Percentiles rank a stretch among this genome's conserved stretches.
Evolutionary conservation across 2,113 vertebrate genomes (phyloP).

Genomic region (Gallinago jamesoni): DNA sequence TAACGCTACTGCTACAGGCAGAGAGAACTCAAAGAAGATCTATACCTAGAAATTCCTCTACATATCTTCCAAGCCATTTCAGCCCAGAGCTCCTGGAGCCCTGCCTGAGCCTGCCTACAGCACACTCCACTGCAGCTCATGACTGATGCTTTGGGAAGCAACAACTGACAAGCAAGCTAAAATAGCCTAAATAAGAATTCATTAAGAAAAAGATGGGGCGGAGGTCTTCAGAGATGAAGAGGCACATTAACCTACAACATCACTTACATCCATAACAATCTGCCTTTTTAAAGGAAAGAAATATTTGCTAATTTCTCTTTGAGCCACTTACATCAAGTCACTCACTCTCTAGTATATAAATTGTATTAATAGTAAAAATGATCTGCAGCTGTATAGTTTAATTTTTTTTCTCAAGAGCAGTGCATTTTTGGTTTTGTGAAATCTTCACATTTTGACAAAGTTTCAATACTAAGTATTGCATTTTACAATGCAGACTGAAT

Average conservation of each 20-base stretch:
- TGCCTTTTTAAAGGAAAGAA: slow-evolving; percentile 15
- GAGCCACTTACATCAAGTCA: background rate
- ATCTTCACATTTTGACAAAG: background rate
- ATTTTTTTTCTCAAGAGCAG: background rate
- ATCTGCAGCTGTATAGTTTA: background rate
- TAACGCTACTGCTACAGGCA: background rate
- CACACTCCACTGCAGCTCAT: background rate
- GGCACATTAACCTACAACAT: background rate
- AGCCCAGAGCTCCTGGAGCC: background rate
- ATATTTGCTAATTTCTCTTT: slow-evolving; percentile 35
- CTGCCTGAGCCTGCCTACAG: background rate
- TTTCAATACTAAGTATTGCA: background rate
- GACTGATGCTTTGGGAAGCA: background rate
- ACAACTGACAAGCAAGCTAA: slow-evolving; percentile 2
- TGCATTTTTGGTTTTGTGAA: background rate
- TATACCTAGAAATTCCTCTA: background rate
- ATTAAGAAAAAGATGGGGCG: background rate
- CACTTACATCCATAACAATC: slow-evolving; percentile 1
- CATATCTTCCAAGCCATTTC: background rate
- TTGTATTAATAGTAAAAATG: background rate
- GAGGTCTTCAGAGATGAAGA: slow-evolving; percentile 26
- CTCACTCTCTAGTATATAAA: background rate
- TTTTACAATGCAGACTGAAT: background rate
- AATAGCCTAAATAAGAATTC: slow-evolving; percentile 19
- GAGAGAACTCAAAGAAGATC: background rate